Conservation (phyloP, 2,113 vertebrate genomes). For the Blennius ocellaris region DNA sequence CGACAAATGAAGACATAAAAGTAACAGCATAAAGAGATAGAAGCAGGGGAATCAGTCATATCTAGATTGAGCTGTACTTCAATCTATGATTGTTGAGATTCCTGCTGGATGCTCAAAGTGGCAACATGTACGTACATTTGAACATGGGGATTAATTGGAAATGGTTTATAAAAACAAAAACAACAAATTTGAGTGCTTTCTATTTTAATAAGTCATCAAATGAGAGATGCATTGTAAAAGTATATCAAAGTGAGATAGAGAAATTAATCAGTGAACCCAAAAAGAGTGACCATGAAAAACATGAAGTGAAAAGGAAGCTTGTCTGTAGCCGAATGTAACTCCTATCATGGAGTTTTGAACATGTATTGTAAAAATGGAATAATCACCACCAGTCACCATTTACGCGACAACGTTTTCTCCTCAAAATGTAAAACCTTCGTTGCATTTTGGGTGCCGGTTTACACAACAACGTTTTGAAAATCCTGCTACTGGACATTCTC, state of each 20-base stretch:
- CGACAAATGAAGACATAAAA: constrained; percentile 11
- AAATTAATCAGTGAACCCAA: not conserved
- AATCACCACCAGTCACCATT: too few relatives aligned
- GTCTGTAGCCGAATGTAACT: too few relatives aligned
- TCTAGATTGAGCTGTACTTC: constrained; percentile 16
- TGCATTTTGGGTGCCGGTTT: too few relatives aligned
- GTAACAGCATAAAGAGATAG: constrained; percentile 5
- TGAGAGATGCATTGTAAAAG: not conserved
- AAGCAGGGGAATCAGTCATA: not conserved
- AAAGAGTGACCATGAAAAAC: not conserved
- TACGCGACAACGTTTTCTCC: too few relatives aligned
- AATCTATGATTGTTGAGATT: not conserved
- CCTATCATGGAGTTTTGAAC: too few relatives aligned
- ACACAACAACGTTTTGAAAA: too few relatives aligned
- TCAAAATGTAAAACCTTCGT: too few relatives aligned
- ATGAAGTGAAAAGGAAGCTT: not conserved
- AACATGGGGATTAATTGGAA: not conserved
- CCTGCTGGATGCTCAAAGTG: not conserved
- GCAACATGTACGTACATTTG: not conserved
- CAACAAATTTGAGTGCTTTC: not conserved
- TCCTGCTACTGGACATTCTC: too few relatives aligned
- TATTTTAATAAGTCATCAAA: not conserved
- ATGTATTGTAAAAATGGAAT: too few relatives aligned
- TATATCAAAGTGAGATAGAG: not conserved
- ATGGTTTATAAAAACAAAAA: not conserved